These are phyloP conservation scores for Mormyrus iriodes DNA, from an alignment of 2,113 vertebrate species.

Conservation along the genomic window DNA sequence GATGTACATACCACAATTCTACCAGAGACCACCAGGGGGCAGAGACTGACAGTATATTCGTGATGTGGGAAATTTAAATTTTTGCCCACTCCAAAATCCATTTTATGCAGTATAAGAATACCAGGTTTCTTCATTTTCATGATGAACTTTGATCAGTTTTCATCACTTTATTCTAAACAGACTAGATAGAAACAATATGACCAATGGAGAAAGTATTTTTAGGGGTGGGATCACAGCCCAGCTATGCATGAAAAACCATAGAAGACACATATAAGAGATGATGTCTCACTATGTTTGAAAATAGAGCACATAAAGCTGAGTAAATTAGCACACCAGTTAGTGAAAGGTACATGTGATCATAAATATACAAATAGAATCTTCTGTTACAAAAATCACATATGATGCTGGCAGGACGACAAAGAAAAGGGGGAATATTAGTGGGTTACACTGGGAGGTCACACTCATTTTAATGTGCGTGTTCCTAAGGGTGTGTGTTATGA, in stretches of 20 bases:
- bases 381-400: neutral
- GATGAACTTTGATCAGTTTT: neutral
- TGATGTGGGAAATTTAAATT: neutral
- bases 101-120: neutral
- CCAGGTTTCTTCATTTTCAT: neutral
- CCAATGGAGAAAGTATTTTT: neutral
- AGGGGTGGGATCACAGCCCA: neutral
- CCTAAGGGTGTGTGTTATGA: neutral
- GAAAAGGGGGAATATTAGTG: neutral
- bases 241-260: neutral
- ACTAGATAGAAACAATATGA: neutral
- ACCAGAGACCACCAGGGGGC: neutral
- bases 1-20: neutral
- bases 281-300: neutral
- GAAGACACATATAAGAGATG: neutral
- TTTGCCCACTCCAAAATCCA: neutral
- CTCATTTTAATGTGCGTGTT: neutral
- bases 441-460: neutral
- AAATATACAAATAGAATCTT: neutral
- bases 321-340: neutral
- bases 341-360: neutral
- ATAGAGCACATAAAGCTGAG: neutral
- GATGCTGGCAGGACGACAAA: neutral
- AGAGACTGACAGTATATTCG: neutral
- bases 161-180: neutral